Base-by-base conservation (phyloP, 2,888 invertebrate species). In the Tiliacea aurago region DNA sequence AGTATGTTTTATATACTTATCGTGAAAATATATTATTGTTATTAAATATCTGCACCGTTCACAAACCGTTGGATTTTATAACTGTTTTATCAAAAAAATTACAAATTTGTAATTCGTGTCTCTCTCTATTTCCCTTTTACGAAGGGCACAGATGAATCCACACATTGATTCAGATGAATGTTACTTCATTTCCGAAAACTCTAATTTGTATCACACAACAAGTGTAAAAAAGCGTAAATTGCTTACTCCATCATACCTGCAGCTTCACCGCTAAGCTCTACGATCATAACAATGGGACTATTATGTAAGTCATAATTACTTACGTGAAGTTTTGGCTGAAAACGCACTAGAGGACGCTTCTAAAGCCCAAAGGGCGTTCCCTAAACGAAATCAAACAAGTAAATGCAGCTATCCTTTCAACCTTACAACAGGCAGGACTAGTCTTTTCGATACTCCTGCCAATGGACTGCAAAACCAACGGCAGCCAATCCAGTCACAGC, bases 331-430 rank as follows among this genome's bases (percentile, higher is more conserved):
- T 61, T 68, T 61, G 58, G 33, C 23, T 20, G 15, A 45, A 23
- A 69, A 65, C 53, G 67, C 51, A 47, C 47, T 73, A 45, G 11
- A n/a, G n/a, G n/a, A n/a, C n/a, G 87, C 83, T 56, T 87, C 92
- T 2, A 93, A 93, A 90, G 87, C 84, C 47, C 87, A 91, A 28
- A 93, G 93, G 88, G 82, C 91, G 64, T 93, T 91, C 56, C 90
- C 92, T 37, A 95, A 94, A 87, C 91, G 92, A 75, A 95, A 90
- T 76, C 93, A 89, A 85, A 90, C 93, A 11, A 95, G 86, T 80
- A 96, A 95, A 89, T 96, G 96, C 84, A 96, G 96, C 81, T 96
- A 96, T 81, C 96, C 96, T 4, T 96, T 96, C 78, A 96, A 96
- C 80, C 90, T 96, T 23, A 96, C 96, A 0, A 96, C 96, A 4